Base-by-base conservation (phyloP, 2,113 vertebrate species). In the Lonchura striata region DNA sequence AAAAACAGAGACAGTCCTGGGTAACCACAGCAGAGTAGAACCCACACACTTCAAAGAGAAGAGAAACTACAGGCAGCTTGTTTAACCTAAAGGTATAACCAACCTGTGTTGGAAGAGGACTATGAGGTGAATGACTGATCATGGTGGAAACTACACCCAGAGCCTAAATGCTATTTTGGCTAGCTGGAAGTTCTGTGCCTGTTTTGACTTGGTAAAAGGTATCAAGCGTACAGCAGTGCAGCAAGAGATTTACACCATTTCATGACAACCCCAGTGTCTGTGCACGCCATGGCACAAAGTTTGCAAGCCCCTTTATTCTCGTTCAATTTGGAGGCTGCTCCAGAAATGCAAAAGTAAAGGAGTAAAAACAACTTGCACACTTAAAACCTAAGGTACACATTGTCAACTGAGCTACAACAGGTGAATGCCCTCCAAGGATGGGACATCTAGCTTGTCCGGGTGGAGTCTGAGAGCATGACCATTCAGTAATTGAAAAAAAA, bases 171-270 rank as follows among this genome's bases (percentile, higher is more conserved):
- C 82, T 44, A 1, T 77, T 78, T 79, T 0, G 64, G 76, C 82
- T 94, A 94, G 57, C 79, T 95, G 93, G 86, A 97, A 97, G 85
- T 93, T 53, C 92, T 94, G 90, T 46, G 87, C 80, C 85, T 97
- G 81, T 95, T 97, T 97, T 87, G 94, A 97, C 97, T 98, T 97
- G 96, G 97, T 97, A 97, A 98, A 97, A 97, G 95, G 97, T 96
- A 95, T 97, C 96, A 61, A 76, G 61, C 11, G 30, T 90, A 95
- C 64, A 92, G 81, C 82, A 76, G 71, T 47, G 75, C 70, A 82
- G 76, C 0, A 7, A 94, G 50, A 94, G 82, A 91, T 90, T 71
- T 24, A 56, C 49, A 95, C 59, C 82, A 10, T 88, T 96, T 74
- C 11, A 54, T 5, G 35, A 94, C 78, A 91, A 86, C 59, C 27